A percentile compares a stretch with the other conserved stretches of the same genome.
phyloP scores from a whole-genome alignment of 2,113 vertebrate species.

The Stictonetta naevosa region DNA sequence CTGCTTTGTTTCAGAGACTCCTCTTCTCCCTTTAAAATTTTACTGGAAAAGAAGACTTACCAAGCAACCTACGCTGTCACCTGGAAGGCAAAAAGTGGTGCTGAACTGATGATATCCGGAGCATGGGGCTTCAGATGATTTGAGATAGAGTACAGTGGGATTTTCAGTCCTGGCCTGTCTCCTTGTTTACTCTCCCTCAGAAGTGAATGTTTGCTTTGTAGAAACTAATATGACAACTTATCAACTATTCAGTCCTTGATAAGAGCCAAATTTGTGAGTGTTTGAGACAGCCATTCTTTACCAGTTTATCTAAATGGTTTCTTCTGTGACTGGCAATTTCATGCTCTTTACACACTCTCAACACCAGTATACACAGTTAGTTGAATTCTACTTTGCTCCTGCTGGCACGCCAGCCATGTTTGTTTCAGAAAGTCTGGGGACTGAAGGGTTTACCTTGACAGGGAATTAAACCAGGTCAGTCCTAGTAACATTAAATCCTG shows the following conservation, averaged over 20 bases:
- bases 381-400: not conserved
- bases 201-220: not conserved
- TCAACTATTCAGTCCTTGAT: not conserved
- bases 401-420: not conserved
- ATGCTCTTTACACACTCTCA: not conserved
- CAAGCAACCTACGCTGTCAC: not conserved
- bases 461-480: not conserved
- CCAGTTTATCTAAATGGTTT: not conserved
- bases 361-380: not conserved
- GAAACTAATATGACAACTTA: not conserved
- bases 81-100: not conserved
- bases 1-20: not conserved
- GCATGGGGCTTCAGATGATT: not conserved
- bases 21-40: not conserved
- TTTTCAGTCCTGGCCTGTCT: slow-evolving; percentile 11
- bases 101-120: not conserved
- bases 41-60: not conserved
- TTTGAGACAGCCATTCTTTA: not conserved
- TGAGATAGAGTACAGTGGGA: not conserved
- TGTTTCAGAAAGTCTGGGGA: not conserved
- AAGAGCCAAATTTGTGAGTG: not conserved
- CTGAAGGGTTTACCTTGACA: not conserved
- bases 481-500: not conserved
- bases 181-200: not conserved
- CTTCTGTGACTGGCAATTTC: not conserved